Evolutionary conservation across 2,888 invertebrate genomes (phyloP).

Genomic region (Drosophila eohydei): DNA sequence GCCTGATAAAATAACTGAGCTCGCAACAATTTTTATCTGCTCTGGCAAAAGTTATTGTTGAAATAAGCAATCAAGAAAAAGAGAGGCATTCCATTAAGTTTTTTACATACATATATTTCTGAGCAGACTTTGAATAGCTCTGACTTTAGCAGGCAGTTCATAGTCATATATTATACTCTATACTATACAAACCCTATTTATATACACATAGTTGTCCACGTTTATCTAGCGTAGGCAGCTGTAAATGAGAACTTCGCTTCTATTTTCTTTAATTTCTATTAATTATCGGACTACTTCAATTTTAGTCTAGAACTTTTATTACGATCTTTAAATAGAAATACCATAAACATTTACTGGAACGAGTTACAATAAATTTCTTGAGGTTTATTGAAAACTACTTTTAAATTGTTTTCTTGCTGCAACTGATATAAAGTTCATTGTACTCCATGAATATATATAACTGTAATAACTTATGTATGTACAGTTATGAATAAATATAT

Average conservation of each 20-base stretch:
- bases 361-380: conserved; percentile 6
- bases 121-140: no score
- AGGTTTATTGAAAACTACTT: background rate
- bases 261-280: background rate
- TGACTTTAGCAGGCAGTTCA: no score
- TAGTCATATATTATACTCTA: no score
- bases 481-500: background rate
- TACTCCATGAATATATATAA: background rate
- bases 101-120: no score
- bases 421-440: conserved; percentile 14
- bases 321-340: background rate
- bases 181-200: no score
- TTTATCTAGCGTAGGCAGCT: background rate
- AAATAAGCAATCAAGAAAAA: background rate
- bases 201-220: no score
- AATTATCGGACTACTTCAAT: background rate
- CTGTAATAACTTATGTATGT: background rate
- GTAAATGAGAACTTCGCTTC: background rate
- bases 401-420: background rate
- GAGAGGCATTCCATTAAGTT: background rate
- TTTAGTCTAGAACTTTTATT: background rate
- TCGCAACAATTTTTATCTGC: no score
- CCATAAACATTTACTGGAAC: background rate
- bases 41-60: background rate
- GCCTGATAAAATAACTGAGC: no score